phyloP scores from a whole-genome alignment of 2,797 vertebrate species.

The Sebastolobus alascanus region DNA sequence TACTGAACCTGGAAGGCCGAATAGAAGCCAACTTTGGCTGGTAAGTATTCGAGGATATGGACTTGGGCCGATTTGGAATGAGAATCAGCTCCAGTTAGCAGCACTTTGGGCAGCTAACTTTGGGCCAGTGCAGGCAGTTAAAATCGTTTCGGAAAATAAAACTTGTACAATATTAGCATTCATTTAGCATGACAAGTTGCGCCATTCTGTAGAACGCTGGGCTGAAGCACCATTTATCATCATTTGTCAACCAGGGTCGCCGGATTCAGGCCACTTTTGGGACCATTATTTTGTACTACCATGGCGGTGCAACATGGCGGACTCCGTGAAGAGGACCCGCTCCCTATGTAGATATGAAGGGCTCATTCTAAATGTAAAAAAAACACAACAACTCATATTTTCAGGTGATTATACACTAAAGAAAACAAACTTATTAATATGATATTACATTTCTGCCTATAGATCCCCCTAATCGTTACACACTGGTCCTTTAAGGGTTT shows the following conservation, averaged over 20 bases:
- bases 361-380: too few species aligned
- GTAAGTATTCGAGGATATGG: constrained; percentile 25
- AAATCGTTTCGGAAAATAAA: neutral
- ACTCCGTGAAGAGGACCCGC: too few species aligned
- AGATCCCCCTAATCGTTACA: too few species aligned
- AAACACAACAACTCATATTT: too few species aligned
- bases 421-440: too few species aligned
- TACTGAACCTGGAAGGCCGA: constrained; percentile 33
- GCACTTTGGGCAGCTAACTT: constrained; percentile 5
- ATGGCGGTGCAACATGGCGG: too few species aligned
- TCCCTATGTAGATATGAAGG: too few species aligned
- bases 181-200: neutral
- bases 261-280: neutral
- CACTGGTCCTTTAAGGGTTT: neutral
- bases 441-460: too few species aligned
- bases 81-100: constrained; percentile 19
- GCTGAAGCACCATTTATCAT: neutral
- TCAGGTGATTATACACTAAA: too few species aligned
- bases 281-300: neutral
- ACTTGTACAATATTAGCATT: neutral
- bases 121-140: neutral
- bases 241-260: neutral
- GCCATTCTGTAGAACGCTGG: neutral
- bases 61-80: constrained; percentile 29
- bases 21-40: constrained; percentile 20